Base-by-base conservation (phyloP, 2,797 vertebrate species). In the Alauda arvensis region DNA sequence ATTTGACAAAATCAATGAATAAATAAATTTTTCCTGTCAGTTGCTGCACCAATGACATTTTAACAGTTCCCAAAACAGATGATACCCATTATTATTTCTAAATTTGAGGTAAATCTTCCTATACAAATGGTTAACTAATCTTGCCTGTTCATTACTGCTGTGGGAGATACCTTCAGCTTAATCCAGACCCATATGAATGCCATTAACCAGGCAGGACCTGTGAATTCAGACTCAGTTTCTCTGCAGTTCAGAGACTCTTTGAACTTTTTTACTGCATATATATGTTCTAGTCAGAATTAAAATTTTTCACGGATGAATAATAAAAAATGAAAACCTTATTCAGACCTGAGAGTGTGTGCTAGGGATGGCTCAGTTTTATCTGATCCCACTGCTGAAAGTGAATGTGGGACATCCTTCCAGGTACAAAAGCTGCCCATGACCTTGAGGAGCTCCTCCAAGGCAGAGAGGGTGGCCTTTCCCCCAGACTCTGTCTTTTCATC, bases 361-460 rank as follows among this genome's bases (percentile, higher is more conserved):
- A 17, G 31, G 52, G 28, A 18, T 48, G n/a, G n/a, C 67, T 61
- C 48, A 48, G 49, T 45, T 85, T 91, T 63, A 75, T 81, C 72
- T 65, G 82, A 62, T 82, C 56, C 29, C 66, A 80, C 31, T 51
- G 60, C 37, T 84, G 56, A 17, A 48, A 60, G 56, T 33, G 39
- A 83, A 66, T 70, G 60, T 78, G 81, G 82, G 69, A 31, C 39
- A 26, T 65, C 28, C 57, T 68, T 59, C 46, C 26, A 72, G 76
- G 57, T 52, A 66, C 67, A 80, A 84, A 92, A 86, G 80, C 75
- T 24, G 33, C 60, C 40, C 10, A 3, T 81, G 91, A 92, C 94
- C 92, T 94, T 95, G 94, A 82, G 81, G 33, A 89, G 83, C 83
- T 91, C 83, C 62, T 90, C 28, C 48, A 29, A 83, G 48, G 77